Conservation (phyloP, 1,140 invertebrate species). For the Pseudomyrmex pallidus region DNA sequence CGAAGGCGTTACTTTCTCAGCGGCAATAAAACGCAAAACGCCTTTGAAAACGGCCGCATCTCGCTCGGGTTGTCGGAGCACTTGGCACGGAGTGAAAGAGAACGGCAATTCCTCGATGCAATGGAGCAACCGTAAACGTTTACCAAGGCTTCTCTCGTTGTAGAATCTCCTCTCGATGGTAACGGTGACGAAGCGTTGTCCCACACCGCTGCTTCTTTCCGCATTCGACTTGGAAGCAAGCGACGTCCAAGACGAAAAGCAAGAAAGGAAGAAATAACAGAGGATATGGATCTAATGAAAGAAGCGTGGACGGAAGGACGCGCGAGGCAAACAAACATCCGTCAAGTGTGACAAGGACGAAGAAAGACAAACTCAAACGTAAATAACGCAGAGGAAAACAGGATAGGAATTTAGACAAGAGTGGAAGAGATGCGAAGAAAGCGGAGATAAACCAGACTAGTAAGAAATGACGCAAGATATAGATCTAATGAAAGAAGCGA, state of each 20-base stretch:
- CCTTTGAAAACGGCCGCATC: slow-evolving; percentile 62
- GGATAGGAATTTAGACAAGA: slow-evolving; percentile 24
- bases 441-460: slow-evolving; percentile 14
- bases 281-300: slow-evolving; percentile 52
- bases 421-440: background rate
- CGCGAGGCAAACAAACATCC: slow-evolving; percentile 2
- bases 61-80: slow-evolving; percentile 43
- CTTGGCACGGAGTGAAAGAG: slow-evolving; percentile 65
- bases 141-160: slow-evolving; percentile 67
- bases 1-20: slow-evolving; percentile 64
- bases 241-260: slow-evolving; percentile 24
- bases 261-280: slow-evolving; percentile 46
- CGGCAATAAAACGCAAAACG: slow-evolving; percentile 49
- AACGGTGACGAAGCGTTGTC: slow-evolving; percentile 45
- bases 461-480: slow-evolving; percentile 7
- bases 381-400: slow-evolving; percentile 24
- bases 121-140: slow-evolving; percentile 70
- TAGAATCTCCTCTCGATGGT: slow-evolving; percentile 57
- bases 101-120: slow-evolving; percentile 64
- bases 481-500: slow-evolving; percentile 12
- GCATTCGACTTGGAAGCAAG: slow-evolving; percentile 2
- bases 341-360: background rate
- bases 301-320: slow-evolving; percentile 17
- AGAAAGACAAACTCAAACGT: slow-evolving; percentile 11
- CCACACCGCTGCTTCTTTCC: slow-evolving; percentile 16